A percentile compares a stretch with the other conserved stretches of the same genome.
These are phyloP conservation scores for Morelia viridis DNA, from an alignment of 2,797 vertebrate genomes.

Conservation along the genomic window DNA sequence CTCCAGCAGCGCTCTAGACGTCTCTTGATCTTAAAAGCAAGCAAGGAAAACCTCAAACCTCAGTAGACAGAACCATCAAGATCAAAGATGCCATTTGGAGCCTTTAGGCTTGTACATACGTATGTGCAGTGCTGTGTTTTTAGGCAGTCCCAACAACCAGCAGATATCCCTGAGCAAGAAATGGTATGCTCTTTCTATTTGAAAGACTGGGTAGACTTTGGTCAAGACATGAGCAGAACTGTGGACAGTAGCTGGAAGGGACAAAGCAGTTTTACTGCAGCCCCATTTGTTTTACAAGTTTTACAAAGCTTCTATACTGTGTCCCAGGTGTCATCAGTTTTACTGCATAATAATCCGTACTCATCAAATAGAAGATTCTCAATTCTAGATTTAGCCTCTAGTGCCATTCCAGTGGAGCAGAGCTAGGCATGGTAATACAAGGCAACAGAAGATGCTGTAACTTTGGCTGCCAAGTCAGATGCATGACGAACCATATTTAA, in stretches of 20 bases:
- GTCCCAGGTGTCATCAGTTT: neutral
- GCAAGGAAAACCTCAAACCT: neutral
- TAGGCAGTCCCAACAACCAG: neutral
- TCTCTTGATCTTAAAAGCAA: neutral
- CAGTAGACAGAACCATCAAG: neutral
- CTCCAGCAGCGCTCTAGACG: too few relatives aligned
- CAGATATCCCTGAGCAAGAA: neutral
- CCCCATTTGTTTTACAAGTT: neutral
- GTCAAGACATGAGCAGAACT: neutral
- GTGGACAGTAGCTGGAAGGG: neutral
- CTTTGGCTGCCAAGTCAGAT: neutral
- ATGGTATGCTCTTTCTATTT: neutral
- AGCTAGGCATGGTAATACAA: neutral
- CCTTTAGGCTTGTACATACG: neutral
- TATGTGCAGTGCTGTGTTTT: neutral
- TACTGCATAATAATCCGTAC: neutral
- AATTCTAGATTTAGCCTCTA: neutral
- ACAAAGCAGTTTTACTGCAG: neutral
- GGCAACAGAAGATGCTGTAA: neutral
- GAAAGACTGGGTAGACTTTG: neutral
- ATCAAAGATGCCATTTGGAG: neutral
- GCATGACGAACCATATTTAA: neutral
- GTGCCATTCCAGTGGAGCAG: neutral
- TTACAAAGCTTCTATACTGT: neutral
- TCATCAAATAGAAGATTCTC: neutral